These are phyloP conservation scores for Rattus rattus DNA, from an alignment of 2,113 vertebrate genomes.

Conservation along the genomic window DNA sequence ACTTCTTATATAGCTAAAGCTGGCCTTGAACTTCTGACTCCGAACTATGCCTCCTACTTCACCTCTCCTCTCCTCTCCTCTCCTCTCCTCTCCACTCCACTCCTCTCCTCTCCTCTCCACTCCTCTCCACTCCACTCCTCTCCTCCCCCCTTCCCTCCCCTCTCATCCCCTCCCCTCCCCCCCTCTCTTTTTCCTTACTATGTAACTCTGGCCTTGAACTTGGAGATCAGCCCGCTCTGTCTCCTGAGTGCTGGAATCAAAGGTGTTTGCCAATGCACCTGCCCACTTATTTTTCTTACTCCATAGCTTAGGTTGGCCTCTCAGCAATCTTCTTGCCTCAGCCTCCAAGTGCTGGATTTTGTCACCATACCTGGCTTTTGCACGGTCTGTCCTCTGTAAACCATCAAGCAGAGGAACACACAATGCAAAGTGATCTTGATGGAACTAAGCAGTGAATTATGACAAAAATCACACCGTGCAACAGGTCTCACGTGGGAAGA, in stretches of 20 bases:
- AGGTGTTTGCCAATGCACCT: neutral
- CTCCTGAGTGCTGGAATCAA: neutral
- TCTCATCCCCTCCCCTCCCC: too few species aligned
- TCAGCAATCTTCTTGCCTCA: neutral
- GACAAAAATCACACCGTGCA: too few species aligned
- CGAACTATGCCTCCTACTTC: neutral
- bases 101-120: too few species aligned
- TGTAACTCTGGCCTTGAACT: neutral
- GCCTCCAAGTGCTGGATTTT: neutral
- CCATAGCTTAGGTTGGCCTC: neutral
- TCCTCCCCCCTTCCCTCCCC: too few species aligned
- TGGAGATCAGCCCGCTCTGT: neutral
- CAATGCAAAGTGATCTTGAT: slow-evolving; percentile 68
- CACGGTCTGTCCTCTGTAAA: neutral
- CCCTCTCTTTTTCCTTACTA: neutral
- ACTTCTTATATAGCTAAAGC: neutral
- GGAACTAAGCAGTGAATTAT: too few species aligned
- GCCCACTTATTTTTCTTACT: neutral
- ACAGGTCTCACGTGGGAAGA: too few species aligned
- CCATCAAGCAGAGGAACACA: neutral
- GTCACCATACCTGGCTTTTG: neutral
- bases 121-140: too few species aligned
- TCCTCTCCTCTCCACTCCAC: too few species aligned
- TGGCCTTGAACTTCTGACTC: neutral
- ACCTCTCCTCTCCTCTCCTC: too few species aligned